phyloP scores from a whole-genome alignment of 2,797 vertebrate species.

The Podargus strigoides region DNA sequence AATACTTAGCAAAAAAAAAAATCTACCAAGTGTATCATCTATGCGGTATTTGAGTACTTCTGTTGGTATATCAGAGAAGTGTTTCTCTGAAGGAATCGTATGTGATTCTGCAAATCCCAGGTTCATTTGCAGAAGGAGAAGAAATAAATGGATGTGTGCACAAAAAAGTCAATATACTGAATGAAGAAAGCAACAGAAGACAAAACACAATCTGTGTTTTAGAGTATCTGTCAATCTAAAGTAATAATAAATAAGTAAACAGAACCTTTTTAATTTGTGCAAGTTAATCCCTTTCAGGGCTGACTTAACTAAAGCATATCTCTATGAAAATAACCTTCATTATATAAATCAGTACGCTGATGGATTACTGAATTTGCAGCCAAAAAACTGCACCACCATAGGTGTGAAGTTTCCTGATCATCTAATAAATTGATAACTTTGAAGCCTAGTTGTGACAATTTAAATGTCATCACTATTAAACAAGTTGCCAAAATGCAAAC shows the following conservation, averaged over 20 bases:
- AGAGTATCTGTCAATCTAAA: constrained; percentile 42
- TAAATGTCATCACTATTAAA: constrained; percentile 71
- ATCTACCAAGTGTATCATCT: background rate
- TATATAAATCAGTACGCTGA: constrained; percentile 34
- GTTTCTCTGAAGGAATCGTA: background rate
- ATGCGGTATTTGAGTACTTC: background rate
- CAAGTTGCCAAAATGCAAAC: constrained; percentile 68
- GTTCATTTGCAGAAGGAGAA: constrained; percentile 18
- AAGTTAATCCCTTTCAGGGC: constrained; percentile 40
- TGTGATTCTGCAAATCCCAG: constrained; percentile 14
- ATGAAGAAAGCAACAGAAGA: constrained; percentile 26
- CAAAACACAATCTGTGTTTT: constrained; percentile 49
- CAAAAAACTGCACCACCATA: constrained; percentile 26
- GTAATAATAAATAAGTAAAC: constrained; percentile 53
- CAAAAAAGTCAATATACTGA: background rate
- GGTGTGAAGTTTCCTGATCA: constrained; percentile 59
- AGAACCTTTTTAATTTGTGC: constrained; percentile 28
- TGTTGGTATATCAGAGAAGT: background rate
- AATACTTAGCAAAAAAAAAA: background rate
- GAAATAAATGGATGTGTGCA: constrained; percentile 9
- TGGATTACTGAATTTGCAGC: constrained; percentile 40
- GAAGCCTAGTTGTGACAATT: constrained; percentile 65
- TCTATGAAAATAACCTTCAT: constrained; percentile 32
- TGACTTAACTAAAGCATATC: constrained; percentile 45
- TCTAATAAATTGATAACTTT: constrained; percentile 69